These are phyloP conservation scores for Yponomeuta evonymella DNA, from an alignment of 2,888 invertebrate genomes.

Conservation along the genomic window DNA sequence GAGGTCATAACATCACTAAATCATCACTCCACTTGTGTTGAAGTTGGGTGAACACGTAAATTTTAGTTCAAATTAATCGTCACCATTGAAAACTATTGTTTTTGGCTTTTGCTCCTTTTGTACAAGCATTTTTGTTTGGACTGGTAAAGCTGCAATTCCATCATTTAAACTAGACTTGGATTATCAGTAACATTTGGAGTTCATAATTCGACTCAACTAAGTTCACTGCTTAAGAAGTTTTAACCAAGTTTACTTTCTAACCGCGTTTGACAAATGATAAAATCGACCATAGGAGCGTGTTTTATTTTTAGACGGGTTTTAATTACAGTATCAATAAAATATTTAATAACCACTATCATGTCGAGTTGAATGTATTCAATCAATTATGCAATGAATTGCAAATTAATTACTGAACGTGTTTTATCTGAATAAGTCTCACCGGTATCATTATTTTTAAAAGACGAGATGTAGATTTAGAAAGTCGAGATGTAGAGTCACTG, in stretches of 20 bases:
- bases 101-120: not conserved
- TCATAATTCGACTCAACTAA: too few relatives aligned
- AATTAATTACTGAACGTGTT: slow-evolving; percentile 45
- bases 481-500: not conserved
- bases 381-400: slow-evolving; percentile 41
- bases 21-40: slow-evolving; percentile 54
- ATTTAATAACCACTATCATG: not conserved
- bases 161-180: too few relatives aligned
- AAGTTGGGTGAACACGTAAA: slow-evolving; percentile 34
- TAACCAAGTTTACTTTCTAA: too few relatives aligned
- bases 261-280: too few relatives aligned
- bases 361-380: slow-evolving; percentile 23
- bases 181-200: too few relatives aligned
- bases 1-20: slow-evolving; percentile 70
- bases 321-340: not conserved
- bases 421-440: slow-evolving; percentile 37
- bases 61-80: slow-evolving; percentile 19
- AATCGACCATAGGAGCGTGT: not conserved
- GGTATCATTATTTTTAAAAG: not conserved
- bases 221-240: too few relatives aligned
- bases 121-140: not conserved
- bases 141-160: too few relatives aligned
- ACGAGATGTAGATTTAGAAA: not conserved
- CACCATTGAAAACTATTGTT: not conserved
- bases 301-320: not conserved